Evolutionary conservation across 2,113 vertebrate species (phyloP).

Genomic region (Salvelinus alpinus): DNA sequence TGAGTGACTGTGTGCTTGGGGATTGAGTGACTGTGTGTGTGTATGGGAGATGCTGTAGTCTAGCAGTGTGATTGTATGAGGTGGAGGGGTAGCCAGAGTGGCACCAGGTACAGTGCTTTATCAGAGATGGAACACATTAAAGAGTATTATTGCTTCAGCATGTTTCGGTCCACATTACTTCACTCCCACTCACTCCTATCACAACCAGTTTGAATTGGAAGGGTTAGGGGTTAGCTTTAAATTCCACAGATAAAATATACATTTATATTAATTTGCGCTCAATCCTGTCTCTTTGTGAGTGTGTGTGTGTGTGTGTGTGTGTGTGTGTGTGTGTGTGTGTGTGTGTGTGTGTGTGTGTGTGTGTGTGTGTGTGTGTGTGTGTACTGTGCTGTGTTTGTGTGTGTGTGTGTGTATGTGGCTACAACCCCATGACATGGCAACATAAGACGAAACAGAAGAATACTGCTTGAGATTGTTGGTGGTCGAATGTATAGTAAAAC

Average conservation of each 20-base stretch:
- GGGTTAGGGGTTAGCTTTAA: slow-evolving; percentile 36
- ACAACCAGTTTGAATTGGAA: slow-evolving; percentile 30
- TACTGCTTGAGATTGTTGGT: slow-evolving; percentile 48
- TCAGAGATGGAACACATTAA: slow-evolving; percentile 56
- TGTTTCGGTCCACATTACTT: slow-evolving; percentile 48
- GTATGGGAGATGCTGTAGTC: slow-evolving; percentile 3
- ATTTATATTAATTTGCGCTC: slow-evolving; percentile 37
- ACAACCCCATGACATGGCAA: slow-evolving; percentile 38
- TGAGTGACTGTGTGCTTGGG: background rate
- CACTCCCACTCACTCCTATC: slow-evolving; percentile 39
- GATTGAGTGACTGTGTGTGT: background rate
- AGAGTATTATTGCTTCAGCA: slow-evolving; percentile 55
- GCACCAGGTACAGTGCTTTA: slow-evolving; percentile 58
- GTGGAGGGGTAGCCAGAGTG: slow-evolving; percentile 44
- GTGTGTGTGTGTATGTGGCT: background rate
- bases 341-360: background rate
- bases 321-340: background rate
- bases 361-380: background rate
- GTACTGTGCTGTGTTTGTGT: background rate
- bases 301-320: slow-evolving; percentile 15
- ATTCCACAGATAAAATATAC: slow-evolving; percentile 50
- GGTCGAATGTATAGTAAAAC: slow-evolving; percentile 45
- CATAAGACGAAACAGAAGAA: slow-evolving; percentile 47
- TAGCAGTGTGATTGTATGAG: slow-evolving; percentile 25
- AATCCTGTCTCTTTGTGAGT: slow-evolving; percentile 16